Evolutionary conservation across 2,888 invertebrate genomes (phyloP), one percentile per base, ranked within the genome.

Genomic region (Synanthedon tipuliformis): DNA sequence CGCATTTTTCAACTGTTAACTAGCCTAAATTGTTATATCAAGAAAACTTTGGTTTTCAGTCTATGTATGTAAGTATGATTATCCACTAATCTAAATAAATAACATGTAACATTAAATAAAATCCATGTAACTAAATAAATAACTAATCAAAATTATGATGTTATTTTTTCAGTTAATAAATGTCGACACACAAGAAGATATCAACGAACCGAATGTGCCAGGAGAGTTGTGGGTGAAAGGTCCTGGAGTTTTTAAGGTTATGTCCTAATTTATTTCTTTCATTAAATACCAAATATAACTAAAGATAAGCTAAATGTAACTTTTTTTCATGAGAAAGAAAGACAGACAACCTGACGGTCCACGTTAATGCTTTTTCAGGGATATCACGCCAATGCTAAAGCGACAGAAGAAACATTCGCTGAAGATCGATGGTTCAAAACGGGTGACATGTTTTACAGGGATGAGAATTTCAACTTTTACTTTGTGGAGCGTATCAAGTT

Each of bases 221-320:
- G 90, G 90, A 16, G 90, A 90, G 61, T 61, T 90, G 10, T 83
- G 88, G 75, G 7, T 89, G 1, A 88, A 84, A 69, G 79, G 87
- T 3, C 84, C 82, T 1, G 71, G 72, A 4, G 62, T 85, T 57
- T 83, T 86, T 54, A 81, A 83, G 71, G 86, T 82, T 62, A 59
- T 45, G 2, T 8, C 12, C 13, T 45, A 45, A 45, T 45, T 4
- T 15, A 45, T 34, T 34, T 34, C 1, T 34, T 10, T 10, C 34
- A 34, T 10, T 8, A 23, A 23, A 23, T 34, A 34, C 3, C n/a
- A n/a, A n/a, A n/a, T n/a, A n/a, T n/a, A n/a, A n/a, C n/a, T n/a
- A n/a, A n/a, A n/a, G n/a, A n/a, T n/a, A n/a, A n/a, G n/a, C n/a
- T n/a, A n/a, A n/a, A n/a, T n/a, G n/a, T n/a, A n/a, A n/a, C n/a